Percentiles rank a stretch among this genome's conserved stretches.
Evolutionary conservation across 2,113 vertebrate species (phyloP).

Genomic region (Ursus arctos): DNA sequence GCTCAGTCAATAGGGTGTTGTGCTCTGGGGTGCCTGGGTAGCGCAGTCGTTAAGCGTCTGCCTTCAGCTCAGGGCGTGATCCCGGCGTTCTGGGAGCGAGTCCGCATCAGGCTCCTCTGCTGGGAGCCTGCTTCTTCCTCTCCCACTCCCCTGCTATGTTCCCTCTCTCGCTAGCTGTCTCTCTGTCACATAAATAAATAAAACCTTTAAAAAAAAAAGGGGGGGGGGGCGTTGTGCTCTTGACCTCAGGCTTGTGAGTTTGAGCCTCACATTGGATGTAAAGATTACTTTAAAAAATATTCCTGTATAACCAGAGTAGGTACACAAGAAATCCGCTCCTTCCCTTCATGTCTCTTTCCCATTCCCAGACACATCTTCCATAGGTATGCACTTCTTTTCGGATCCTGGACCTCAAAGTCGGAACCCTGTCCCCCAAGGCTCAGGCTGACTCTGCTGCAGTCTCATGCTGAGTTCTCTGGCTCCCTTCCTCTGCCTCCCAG

Average conservation of each 20-base stretch:
- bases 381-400: neutral
- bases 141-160: too few species aligned
- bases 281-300: neutral
- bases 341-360: neutral
- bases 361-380: neutral
- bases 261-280: neutral
- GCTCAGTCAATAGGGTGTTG: neutral
- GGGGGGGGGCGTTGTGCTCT: neutral
- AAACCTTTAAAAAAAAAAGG: too few species aligned
- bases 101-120: too few species aligned
- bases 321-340: neutral
- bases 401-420: neutral
- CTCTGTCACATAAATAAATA: too few species aligned
- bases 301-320: neutral
- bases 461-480: neutral
- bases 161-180: too few species aligned
- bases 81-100: too few species aligned
- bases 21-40: neutral
- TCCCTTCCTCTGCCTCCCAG: neutral
- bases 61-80: too few species aligned
- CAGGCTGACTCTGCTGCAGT: neutral
- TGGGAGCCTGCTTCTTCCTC: too few species aligned
- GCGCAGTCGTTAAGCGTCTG: too few species aligned
- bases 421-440: neutral
- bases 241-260: neutral